A percentile compares a stretch with the other conserved stretches of the same genome.
phyloP scores from a whole-genome alignment of 1,140 invertebrate genomes.

The Drosophila neocordata region DNA sequence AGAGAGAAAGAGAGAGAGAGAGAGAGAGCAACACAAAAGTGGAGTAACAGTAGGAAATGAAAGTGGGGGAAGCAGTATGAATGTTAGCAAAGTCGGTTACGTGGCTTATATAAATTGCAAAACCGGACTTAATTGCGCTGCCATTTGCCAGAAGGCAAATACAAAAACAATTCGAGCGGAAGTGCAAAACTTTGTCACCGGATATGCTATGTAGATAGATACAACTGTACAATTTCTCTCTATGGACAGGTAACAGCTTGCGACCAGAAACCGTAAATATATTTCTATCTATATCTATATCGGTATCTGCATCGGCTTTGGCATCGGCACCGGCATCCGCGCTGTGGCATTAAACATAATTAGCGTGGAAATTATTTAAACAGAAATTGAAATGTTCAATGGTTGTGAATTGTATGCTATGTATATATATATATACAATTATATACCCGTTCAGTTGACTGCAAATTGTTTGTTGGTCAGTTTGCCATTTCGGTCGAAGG shows the following conservation, averaged over 20 bases:
- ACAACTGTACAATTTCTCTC: background rate
- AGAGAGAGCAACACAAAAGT: background rate
- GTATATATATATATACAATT: no score
- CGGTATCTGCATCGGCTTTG: background rate
- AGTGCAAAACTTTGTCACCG: conserved; percentile 57
- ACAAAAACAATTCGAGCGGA: conserved; percentile 41
- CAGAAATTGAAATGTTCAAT: conserved; percentile 44
- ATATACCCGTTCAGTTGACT: no score
- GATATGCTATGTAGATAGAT: conserved; percentile 21
- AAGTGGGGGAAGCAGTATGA: background rate
- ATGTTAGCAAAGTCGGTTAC: conserved; percentile 9
- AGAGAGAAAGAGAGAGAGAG: conserved; percentile 17
- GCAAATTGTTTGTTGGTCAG: no score
- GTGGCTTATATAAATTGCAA: conserved; percentile 58
- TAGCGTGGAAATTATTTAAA: conserved; percentile 55
- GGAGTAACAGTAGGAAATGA: background rate
- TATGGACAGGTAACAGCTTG: conserved; percentile 35
- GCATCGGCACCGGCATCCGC: background rate
- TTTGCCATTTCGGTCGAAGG: no score
- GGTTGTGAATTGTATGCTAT: background rate
- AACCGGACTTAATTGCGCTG: conserved; percentile 50
- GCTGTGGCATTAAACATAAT: conserved; percentile 46
- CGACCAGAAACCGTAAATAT: conserved; percentile 15
- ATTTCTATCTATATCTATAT: background rate
- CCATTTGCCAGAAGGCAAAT: conserved; percentile 27